Base-by-base conservation (phyloP, 2,888 invertebrate genomes). In the Drosophila birchii region DNA sequence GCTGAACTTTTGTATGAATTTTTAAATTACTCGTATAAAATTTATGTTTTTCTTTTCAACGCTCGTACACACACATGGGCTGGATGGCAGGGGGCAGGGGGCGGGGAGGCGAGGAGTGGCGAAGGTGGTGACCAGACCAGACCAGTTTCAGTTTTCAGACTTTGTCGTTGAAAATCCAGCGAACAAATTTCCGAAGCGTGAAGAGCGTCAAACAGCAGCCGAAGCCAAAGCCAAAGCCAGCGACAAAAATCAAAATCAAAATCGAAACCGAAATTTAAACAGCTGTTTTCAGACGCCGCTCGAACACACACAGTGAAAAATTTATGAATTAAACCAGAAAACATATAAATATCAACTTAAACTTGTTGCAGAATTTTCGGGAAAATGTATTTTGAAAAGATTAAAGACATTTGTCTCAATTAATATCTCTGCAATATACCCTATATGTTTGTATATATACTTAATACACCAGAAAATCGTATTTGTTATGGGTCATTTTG, bases 121-220 rank as follows among this genome's bases (percentile, higher is more conserved):
- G 47, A 44, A 64, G 67, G 73, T 18, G 14, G n/a, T 39, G 53
- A 57, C 18, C 18, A 29, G 38, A 44, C 54, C 68, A 75, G 69
- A 75, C 75, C 75, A 75, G 82, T 83, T 86, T 74, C 84, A 77
- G 80, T 82, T 80, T 69, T 83, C 70, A 74, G 80, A 80, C 66
- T 72, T 83, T 75, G 81, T 81, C 78, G 84, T 70, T 72, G 55
- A 76, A 80, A 81, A 81, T 72, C 81, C 76, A 78, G 71, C 66
- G 70, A 84, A 38, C 39, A 79, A 80, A 74, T 81, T 81, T 80
- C 73, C 82, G 78, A 81, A 81, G 81, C 85, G 85, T 81, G 85
- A 81, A 81, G 69, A 79, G 68, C 63, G 77, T 51, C 53, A 44
- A 64, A 32, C 78, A 49, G 45, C 39, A 20, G 51, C 34, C 34